Evolutionary conservation across 2,797 vertebrate species (phyloP).

Genomic region (Dipus sagitta): DNA sequence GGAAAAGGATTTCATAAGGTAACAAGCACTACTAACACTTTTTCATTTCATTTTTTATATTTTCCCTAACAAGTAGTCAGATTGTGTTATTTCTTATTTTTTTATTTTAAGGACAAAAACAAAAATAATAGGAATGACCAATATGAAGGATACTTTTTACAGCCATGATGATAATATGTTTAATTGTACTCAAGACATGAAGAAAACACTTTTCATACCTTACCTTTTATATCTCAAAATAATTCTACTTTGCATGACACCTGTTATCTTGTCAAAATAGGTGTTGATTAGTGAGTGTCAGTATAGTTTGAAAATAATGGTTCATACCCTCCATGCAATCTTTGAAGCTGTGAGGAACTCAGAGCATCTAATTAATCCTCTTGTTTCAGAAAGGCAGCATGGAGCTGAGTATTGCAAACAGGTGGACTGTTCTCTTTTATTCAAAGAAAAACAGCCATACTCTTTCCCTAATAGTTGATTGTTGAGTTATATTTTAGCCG

Average conservation of each 20-base stretch:
- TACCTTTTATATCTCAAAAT: neutral
- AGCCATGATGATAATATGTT: neutral
- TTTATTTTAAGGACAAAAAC: neutral
- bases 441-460: neutral
- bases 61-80: neutral
- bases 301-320: neutral
- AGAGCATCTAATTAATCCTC: neutral
- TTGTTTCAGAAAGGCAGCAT: neutral
- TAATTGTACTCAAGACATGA: neutral
- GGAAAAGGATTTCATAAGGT: neutral
- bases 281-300: neutral
- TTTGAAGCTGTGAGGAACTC: neutral
- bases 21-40: neutral
- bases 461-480: neutral
- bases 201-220: constrained; percentile 5
- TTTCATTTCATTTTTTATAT: neutral
- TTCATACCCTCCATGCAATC: neutral
- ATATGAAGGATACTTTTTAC: neutral
- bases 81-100: neutral
- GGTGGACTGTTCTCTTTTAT: neutral
- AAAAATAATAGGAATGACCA: neutral
- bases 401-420: neutral
- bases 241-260: neutral
- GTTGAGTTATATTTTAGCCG: neutral
- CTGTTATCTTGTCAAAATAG: constrained; percentile 32